Evolutionary conservation across 2,888 invertebrate species (phyloP).

Genomic region (Anoplius nigerrimus): DNA sequence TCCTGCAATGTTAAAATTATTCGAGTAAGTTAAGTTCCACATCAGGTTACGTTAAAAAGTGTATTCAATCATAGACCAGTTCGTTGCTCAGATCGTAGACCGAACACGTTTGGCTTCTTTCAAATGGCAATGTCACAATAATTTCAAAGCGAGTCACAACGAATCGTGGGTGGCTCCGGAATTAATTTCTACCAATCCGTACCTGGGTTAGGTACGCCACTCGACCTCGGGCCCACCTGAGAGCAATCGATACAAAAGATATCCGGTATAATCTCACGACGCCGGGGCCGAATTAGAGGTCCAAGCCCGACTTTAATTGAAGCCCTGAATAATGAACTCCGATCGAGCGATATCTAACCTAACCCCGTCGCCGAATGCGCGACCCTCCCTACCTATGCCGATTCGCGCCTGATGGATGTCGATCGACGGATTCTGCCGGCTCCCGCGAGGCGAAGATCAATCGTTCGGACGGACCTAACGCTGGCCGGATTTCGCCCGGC

Average conservation of each 20-base stretch:
- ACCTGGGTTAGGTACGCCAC: conserved; percentile 30
- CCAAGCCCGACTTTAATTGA: conserved; percentile 71
- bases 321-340: conserved; percentile 72
- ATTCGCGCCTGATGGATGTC: background rate
- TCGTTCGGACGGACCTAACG: background rate
- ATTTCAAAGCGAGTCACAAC: no score
- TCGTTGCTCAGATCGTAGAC: no score
- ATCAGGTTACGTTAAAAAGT: no score
- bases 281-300: conserved; percentile 70
- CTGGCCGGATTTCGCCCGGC: no score
- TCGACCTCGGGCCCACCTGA: conserved; percentile 62
- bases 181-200: conserved; percentile 32
- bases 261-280: conserved; percentile 68
- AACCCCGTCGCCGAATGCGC: conserved; percentile 57
- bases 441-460: background rate
- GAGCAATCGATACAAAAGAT: conserved; percentile 69
- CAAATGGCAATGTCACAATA: no score
- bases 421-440: no score
- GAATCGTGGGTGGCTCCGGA: background rate
- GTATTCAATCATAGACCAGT: no score
- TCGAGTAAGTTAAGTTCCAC: no score
- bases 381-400: conserved; percentile 36
- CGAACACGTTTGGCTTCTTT: no score
- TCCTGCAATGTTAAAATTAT: no score
- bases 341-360: conserved; percentile 69